Percentiles rank a stretch among this genome's conserved stretches.
Conservation (phyloP, 1,140 invertebrate genomes). For the Globodera ellingtonae region DNA sequence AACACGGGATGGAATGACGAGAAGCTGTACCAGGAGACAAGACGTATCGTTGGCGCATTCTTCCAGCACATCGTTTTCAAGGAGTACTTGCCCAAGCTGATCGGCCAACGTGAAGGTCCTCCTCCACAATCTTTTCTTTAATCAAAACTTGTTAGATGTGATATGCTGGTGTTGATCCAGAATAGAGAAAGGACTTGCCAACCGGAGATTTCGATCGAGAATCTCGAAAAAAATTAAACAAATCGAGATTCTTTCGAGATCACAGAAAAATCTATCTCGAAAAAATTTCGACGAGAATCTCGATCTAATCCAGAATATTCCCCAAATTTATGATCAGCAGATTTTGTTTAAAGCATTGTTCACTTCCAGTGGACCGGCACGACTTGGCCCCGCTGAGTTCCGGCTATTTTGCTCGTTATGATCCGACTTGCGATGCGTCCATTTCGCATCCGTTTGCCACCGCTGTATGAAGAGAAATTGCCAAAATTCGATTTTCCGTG, state of each 20-base stretch:
- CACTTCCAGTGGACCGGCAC: conserved; percentile 18
- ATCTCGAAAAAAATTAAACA: no score
- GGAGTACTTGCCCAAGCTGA: conserved; percentile 81
- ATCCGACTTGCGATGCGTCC: conserved; percentile 61
- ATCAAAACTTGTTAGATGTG: no score
- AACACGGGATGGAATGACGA: conserved; percentile 67
- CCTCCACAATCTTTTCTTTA: no score
- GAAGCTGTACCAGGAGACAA: conserved; percentile 71
- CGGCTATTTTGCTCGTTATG: conserved; percentile 54
- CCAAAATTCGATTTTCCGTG: background rate
- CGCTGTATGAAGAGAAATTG: conserved; percentile 65
- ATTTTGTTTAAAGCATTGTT: background rate
- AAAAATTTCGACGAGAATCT: no score
- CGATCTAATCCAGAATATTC: background rate
- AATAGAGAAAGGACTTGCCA: no score
- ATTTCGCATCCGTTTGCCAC: conserved; percentile 64
- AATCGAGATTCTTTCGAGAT: no score
- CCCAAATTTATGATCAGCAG: no score
- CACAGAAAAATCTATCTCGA: no score
- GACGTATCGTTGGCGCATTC: conserved; percentile 80
- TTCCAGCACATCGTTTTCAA: conserved; percentile 83
- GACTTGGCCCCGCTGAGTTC: conserved; percentile 14
- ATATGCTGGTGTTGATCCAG: no score
- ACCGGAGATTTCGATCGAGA: background rate
- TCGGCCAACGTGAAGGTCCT: conserved; percentile 80